These are phyloP conservation scores for Bombus terrestris DNA, from an alignment of 1,140 invertebrate species.

Conservation along the genomic window DNA sequence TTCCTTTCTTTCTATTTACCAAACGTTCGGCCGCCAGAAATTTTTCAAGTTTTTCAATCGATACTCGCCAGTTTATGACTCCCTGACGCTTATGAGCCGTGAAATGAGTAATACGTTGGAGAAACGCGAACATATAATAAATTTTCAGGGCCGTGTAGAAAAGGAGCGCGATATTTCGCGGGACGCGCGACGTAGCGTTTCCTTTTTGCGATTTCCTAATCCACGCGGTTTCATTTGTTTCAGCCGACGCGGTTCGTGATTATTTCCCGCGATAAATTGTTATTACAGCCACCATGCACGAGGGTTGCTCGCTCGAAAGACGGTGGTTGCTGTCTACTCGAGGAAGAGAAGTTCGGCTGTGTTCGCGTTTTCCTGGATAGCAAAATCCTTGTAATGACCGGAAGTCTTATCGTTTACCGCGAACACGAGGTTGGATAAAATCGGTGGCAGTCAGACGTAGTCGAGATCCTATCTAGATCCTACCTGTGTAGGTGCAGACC, in stretches of 20 bases:
- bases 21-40: too few species aligned
- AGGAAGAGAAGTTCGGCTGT: slow-evolving; percentile 5
- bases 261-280: slow-evolving; percentile 38
- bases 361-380: slow-evolving; percentile 24
- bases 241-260: neutral
- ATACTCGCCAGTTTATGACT: neutral
- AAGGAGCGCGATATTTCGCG: neutral
- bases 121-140: slow-evolving; percentile 27
- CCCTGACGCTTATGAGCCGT: neutral
- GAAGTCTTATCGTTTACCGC: slow-evolving; percentile 46
- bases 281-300: slow-evolving; percentile 12
- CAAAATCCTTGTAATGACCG: slow-evolving; percentile 48
- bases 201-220: slow-evolving; percentile 32
- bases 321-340: neutral
- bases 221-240: slow-evolving; percentile 24
- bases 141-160: neutral
- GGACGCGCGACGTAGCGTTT: neutral
- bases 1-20: neutral
- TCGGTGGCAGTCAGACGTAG: slow-evolving; percentile 18
- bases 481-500: slow-evolving; percentile 10
- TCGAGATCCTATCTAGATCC: slow-evolving; percentile 36
- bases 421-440: slow-evolving; percentile 37
- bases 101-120: slow-evolving; percentile 5
- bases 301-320: neutral
- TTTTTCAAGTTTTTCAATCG: slow-evolving; percentile 5